Evolutionary conservation across 2,888 invertebrate species (phyloP).

Genomic region (Ferrisia virgata): DNA sequence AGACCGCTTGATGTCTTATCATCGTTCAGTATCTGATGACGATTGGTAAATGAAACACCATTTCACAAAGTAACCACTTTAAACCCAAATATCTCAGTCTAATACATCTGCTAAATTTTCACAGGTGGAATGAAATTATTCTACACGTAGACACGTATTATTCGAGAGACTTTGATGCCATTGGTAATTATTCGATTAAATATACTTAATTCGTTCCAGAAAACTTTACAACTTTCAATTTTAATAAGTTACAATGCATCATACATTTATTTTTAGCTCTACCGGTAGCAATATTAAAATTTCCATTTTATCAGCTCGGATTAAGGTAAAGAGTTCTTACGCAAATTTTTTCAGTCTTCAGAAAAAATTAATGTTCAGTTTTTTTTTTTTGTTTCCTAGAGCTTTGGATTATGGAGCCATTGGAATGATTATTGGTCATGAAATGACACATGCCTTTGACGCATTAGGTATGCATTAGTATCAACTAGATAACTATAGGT

Average conservation of each 20-base stretch:
- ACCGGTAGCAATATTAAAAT: constrained; percentile 58
- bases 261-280: constrained; percentile 53
- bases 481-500: too few relatives aligned
- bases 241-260: background rate
- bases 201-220: too few relatives aligned
- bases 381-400: background rate
- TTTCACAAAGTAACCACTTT: background rate
- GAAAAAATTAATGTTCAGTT: background rate
- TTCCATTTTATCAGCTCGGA: constrained; percentile 63
- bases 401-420: constrained; percentile 12
- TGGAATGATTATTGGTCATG: constrained; percentile 8
- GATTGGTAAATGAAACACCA: background rate
- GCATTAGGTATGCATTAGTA: constrained; percentile 65
- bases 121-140: background rate
- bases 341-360: background rate
- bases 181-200: background rate
- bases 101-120: background rate
- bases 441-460: constrained; percentile 4
- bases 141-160: background rate
- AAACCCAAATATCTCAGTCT: background rate
- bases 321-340: constrained; percentile 60
- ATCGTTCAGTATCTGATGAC: background rate
- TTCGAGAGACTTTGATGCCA: background rate
- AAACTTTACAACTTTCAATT: too few relatives aligned
- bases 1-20: background rate